Evolutionary conservation across 2,888 invertebrate genomes (phyloP).

Genomic region (Diaprepes abbreviatus): DNA sequence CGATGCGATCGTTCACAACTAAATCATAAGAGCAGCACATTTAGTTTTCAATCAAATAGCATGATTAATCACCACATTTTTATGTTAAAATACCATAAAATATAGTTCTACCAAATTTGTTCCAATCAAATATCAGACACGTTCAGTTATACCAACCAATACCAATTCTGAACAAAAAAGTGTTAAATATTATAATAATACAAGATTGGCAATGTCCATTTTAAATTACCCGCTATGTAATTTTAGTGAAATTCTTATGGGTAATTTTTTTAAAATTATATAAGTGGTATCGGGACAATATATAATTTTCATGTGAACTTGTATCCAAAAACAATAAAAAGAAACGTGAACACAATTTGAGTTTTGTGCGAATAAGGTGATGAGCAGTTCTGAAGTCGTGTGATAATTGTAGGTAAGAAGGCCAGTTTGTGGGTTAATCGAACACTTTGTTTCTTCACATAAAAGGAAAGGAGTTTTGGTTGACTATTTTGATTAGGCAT

Average conservation of each 20-base stretch:
- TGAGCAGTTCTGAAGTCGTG: neutral
- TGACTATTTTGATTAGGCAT: too few relatives aligned
- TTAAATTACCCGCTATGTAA: conserved; percentile 10
- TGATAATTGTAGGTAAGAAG: neutral
- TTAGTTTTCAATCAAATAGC: too few relatives aligned
- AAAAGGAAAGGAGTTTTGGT: too few relatives aligned
- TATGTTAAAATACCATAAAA: neutral
- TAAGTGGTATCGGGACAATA: conserved; percentile 8
- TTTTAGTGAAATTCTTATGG: neutral
- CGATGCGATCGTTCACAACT: too few relatives aligned
- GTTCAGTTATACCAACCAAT: neutral
- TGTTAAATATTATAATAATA: conserved; percentile 15
- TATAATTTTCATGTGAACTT: conserved; percentile 9
- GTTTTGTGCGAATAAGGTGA: neutral
- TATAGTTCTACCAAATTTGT: neutral
- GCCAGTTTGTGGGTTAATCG: conserved; percentile 4
- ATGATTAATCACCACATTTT: too few relatives aligned
- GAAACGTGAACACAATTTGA: neutral
- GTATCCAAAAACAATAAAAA: neutral
- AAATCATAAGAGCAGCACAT: too few relatives aligned
- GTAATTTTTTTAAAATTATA: conserved; percentile 21
- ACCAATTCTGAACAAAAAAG: conserved; percentile 6
- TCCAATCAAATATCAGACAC: neutral
- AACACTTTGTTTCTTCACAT: too few relatives aligned
- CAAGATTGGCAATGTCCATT: conserved; percentile 1